phyloP scores from a whole-genome alignment of 2,888 invertebrate genomes.

The Polymixis lichenea region DNA sequence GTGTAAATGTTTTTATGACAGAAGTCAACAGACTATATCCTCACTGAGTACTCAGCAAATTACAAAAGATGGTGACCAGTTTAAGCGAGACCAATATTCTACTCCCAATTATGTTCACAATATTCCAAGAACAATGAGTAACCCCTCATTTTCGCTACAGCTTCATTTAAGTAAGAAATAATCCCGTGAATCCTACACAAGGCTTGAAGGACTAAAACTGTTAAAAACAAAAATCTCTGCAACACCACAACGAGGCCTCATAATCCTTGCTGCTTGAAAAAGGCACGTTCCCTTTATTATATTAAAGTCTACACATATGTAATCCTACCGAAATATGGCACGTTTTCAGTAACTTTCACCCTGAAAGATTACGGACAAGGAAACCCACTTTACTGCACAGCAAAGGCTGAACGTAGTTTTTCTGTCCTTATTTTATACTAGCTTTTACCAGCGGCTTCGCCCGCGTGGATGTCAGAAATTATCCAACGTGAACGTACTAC shows the following conservation, averaged over 20 bases:
- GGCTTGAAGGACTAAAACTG: background rate
- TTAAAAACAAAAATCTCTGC: conserved; percentile 23
- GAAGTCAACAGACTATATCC: too few species aligned
- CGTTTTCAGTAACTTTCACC: conserved; percentile 32
- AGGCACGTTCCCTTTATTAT: conserved; percentile 53
- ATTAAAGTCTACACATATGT: conserved; percentile 48
- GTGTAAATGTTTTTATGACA: too few species aligned
- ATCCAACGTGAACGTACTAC: background rate
- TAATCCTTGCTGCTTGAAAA: conserved; percentile 51
- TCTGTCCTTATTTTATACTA: background rate
- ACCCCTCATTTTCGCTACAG: background rate
- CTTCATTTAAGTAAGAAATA: conserved; percentile 22
- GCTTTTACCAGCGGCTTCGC: background rate
- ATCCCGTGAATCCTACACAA: conserved; percentile 30
- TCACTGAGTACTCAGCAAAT: too few species aligned
- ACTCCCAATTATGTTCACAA: too few species aligned
- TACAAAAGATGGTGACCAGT: too few species aligned
- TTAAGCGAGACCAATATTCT: too few species aligned
- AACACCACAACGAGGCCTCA: background rate
- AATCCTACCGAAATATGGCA: conserved; percentile 57
- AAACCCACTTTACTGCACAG: conserved; percentile 60
- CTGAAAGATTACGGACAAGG: conserved; percentile 63
- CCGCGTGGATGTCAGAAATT: too few species aligned
- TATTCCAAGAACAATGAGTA: too few species aligned
- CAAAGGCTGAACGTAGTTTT: conserved; percentile 17